Base-by-base conservation (phyloP, 2,888 invertebrate genomes). In the Kuschelorhynchus macadamiae region DNA sequence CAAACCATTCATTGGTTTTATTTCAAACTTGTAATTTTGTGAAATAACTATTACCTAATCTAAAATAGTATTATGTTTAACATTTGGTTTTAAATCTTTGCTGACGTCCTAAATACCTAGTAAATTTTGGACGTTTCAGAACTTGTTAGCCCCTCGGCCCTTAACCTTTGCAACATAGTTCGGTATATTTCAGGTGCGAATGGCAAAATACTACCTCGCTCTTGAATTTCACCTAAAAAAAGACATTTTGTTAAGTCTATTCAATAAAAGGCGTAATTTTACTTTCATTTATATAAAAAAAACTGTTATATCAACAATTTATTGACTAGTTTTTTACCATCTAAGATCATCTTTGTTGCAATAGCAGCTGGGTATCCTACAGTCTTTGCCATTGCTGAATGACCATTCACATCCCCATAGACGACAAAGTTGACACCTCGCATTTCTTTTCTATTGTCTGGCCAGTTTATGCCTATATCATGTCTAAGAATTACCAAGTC, bases 381-480 rank as follows among this genome's bases (percentile, higher is more conserved):
- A 7, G 95, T 94, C 78, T 93, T 90, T 0, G 96, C 93, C 99
- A 99, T 99, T 20, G 99, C 99, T 0, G 98, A 97, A 83, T 95
- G 95, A 0, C 93, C 92, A 14, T 86, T 83, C 7, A 73, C 70
- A 70, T 93, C 90, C 0, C 98, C 98, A 75, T 99, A 96, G 60
- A 92, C 92, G 0, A 98, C 94, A 85, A 98, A 89, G 71, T 93
- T 95, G 53, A 95, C 91, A 70, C 90, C 94, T 49, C 95, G 90
- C 50, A 89, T 86, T 84, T 98, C 98, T 71, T 90, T 86, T 71
- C 87, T 88, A 16, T 92, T 92, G 80, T 97, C 95, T 1, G 95
- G 93, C 96, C 97, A 97, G 65, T 92, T 89, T 63, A 98, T 94
- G 21, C 92, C 94, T 47, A 99, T 87, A 79, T 98, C 95, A 81